Evolutionary conservation across 2,113 vertebrate genomes (phyloP), one percentile per base, ranked within the genome.

Genomic region (Euleptes europaea): DNA sequence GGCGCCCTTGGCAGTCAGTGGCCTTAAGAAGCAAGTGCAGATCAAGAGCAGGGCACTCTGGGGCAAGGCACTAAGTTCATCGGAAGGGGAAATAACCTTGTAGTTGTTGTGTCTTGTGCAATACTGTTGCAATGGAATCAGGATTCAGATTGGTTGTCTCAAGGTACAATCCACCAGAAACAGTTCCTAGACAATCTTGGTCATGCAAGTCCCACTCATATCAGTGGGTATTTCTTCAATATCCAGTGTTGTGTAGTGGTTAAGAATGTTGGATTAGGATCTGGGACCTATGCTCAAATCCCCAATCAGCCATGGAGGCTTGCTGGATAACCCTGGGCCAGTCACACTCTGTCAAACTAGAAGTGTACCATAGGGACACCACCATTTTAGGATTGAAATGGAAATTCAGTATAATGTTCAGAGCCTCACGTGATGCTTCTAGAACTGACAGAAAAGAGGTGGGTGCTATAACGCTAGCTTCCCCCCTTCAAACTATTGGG

Each of bases 11-110:
- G 92, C 95, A 95, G 97, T 97, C 95, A 95, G 96, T 97, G 96
- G 93, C 96, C 95, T 96, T 94, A 96, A 94, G 94, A 96, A 95
- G 94, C 93, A 95, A 95, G 95, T 95, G 96, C 97, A 97, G 96
- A 97, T 96, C 96, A 95, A 96, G 74, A 80, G 93, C 80, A 95
- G 94, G 95, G 90, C 92, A 95, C 90, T 93, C 87, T 93, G 94
- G 87, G 80, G 91, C 94, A 93, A 96, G 94, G 94, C 95, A 96
- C 93, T 96, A 96, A 94, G 93, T 97, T 95, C 95, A 96, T 96
- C 83, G 93, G 93, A 96, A 95, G 92, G 96, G 95, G 85, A 95
- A 92, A 92, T 94, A 93, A 92, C 88, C 92, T 93, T 93, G 83
- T 93, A 89, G 92, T 88, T 85, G 38, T 85, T 80, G 42, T 78